Percentiles rank a stretch among this genome's conserved stretches.
Evolutionary conservation across 2,888 invertebrate genomes (phyloP).

Genomic region (Cephus pygmeus): DNA sequence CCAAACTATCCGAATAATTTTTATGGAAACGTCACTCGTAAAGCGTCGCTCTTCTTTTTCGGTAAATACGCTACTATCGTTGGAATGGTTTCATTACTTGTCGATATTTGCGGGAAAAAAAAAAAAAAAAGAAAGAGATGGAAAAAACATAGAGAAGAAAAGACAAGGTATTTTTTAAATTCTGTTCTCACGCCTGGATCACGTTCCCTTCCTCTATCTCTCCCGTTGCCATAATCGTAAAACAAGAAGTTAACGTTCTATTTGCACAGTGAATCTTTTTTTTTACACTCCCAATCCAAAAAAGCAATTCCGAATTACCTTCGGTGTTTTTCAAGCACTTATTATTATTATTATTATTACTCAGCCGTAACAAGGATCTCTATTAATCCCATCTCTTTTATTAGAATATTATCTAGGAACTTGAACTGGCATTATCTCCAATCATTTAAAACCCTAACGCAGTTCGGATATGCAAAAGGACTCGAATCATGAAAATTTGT

Average conservation of each 20-base stretch:
- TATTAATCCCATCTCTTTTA: not conserved
- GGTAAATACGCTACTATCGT: not conserved
- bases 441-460: not conserved
- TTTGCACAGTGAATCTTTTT: not conserved
- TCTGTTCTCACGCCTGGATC: not conserved
- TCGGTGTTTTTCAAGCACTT: not conserved
- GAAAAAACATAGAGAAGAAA: not conserved
- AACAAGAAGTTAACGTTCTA: not conserved
- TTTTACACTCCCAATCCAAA: not conserved
- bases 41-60: not conserved
- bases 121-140: not conserved
- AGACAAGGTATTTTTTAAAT: not conserved
- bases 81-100: not conserved
- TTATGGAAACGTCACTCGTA: not conserved
- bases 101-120: not conserved
- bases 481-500: not conserved
- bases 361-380: not conserved
- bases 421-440: slow-evolving; percentile 49
- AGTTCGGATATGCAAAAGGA: slow-evolving; percentile 4
- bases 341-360: not conserved
- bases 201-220: not conserved
- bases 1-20: not conserved
- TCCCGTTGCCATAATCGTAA: not conserved
- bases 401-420: slow-evolving; percentile 54
- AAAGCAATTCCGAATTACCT: not conserved